These are phyloP conservation scores for Mustela nigripes DNA, from an alignment of 2,113 vertebrate species.

Conservation along the genomic window DNA sequence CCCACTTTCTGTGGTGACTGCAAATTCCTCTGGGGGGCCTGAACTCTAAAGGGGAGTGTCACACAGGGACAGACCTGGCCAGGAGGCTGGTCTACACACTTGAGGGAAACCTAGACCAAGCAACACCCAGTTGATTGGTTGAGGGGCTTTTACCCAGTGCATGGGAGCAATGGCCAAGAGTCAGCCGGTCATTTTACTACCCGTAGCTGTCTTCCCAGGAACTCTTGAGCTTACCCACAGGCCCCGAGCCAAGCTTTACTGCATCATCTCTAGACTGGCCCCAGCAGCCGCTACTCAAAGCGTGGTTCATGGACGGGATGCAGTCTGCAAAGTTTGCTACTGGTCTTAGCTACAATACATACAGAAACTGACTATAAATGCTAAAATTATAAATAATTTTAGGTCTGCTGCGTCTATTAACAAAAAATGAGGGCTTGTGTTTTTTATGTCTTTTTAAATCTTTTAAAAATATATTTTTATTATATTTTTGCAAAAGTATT, in stretches of 20 bases:
- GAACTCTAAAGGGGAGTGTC: background rate
- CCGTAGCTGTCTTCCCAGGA: background rate
- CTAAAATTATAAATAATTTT: background rate
- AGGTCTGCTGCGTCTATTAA: background rate
- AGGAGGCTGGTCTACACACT: background rate
- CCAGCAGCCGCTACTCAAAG: background rate
- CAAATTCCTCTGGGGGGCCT: background rate
- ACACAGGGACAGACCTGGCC: background rate
- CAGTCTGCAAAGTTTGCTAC: background rate
- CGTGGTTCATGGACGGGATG: background rate
- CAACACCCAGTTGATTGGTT: background rate
- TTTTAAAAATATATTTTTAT: background rate
- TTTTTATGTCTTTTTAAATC: background rate
- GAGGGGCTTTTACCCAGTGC: background rate
- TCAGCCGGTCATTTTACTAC: background rate
- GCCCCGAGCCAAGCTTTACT: background rate
- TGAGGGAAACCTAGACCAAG: background rate
- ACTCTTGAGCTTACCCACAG: rapidly evolving
- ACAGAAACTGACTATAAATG: background rate
- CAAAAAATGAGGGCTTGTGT: background rate
- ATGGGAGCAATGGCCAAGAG: background rate
- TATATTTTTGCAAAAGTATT: background rate
- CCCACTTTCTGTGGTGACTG: background rate
- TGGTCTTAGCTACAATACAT: background rate
- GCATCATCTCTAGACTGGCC: too few species aligned